Evolutionary conservation across 2,113 vertebrate genomes (phyloP).

Genomic region (Onychostruthus taczanowskii): DNA sequence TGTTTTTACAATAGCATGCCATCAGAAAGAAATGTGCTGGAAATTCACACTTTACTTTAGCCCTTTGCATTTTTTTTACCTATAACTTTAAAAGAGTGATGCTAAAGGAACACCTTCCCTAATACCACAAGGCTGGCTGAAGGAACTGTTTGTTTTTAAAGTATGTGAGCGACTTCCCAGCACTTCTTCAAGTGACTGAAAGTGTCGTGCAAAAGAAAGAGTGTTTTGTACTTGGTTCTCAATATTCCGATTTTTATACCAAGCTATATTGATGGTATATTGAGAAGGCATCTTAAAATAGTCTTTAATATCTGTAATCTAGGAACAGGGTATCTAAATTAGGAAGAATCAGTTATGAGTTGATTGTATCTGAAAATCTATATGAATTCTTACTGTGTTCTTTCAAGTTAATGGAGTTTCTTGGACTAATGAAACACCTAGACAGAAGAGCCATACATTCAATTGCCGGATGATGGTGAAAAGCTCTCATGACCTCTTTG

Average conservation of each 20-base stretch:
- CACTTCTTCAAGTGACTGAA: neutral
- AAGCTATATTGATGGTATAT: neutral
- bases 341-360: neutral
- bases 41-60: neutral
- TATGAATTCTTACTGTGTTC: neutral
- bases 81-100: neutral
- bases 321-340: neutral
- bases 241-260: neutral
- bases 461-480: constrained; percentile 96
- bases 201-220: neutral
- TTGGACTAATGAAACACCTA: constrained; percentile 87
- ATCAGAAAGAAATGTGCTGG: neutral
- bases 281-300: neutral
- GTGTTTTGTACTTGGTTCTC: neutral
- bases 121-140: neutral
- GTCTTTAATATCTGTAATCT: neutral
- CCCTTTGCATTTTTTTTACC: neutral
- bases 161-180: neutral
- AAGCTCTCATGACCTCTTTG: constrained; percentile 76
- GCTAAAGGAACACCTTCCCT: neutral
- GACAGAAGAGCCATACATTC: constrained; percentile 96
- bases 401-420: constrained; percentile 84
- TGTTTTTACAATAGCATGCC: neutral
- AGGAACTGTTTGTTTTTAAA: neutral
- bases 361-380: neutral